Percentiles rank a stretch among this genome's conserved stretches.
Conservation (phyloP, 2,113 vertebrate genomes). For the Accipiter cooperii region DNA sequence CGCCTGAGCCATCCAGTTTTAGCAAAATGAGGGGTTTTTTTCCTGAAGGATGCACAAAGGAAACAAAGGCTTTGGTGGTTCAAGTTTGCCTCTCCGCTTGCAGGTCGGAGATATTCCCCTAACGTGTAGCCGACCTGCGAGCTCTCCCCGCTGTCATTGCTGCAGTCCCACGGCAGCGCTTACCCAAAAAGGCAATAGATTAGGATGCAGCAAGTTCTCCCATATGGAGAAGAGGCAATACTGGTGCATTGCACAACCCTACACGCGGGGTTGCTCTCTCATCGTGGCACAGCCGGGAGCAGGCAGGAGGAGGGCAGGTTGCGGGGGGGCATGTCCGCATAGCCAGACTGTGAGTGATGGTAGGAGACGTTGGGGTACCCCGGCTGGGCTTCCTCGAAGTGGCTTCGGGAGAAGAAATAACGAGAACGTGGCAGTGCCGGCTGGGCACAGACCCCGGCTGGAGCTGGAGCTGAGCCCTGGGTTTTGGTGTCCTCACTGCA, state of each 20-base stretch:
- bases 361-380: background rate
- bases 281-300: background rate
- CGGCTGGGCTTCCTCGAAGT: background rate
- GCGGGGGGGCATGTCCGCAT: background rate
- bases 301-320: background rate
- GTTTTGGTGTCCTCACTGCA: background rate
- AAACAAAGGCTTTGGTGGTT: constrained; percentile 6
- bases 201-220: constrained; percentile 40
- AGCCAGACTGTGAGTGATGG: fast-evolving
- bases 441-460: background rate
- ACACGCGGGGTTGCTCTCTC: background rate
- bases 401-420: background rate
- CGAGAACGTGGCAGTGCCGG: background rate
- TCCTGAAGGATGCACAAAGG: background rate
- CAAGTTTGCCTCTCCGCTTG: background rate
- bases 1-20: background rate
- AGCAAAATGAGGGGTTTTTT: background rate
- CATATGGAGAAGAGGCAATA: constrained; percentile 23
- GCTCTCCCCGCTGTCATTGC: constrained; percentile 46
- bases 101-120: background rate
- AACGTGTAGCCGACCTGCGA: background rate
- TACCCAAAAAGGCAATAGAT: constrained; percentile 44
- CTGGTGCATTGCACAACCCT: constrained; percentile 72
- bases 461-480: background rate
- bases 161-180: constrained; percentile 56